Percentiles rank a stretch among this genome's conserved stretches.
Conservation (phyloP, 2,113 vertebrate genomes). For the Plotosus lineatus region DNA sequence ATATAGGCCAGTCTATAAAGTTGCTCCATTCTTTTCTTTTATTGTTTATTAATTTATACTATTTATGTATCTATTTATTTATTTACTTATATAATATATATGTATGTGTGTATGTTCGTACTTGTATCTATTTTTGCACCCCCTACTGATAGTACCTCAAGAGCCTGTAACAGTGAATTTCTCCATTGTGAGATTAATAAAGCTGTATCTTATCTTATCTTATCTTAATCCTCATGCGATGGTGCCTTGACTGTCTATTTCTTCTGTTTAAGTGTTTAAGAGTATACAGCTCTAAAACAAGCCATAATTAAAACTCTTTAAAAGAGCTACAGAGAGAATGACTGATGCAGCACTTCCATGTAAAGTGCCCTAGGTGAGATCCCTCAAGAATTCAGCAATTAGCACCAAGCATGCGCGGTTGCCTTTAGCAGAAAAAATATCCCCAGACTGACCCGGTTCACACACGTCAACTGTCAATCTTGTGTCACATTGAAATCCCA, state of each 20-base stretch:
- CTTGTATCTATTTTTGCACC: too few relatives aligned
- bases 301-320: slow-evolving; percentile 35
- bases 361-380: slow-evolving; percentile 14
- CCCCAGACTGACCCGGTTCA: slow-evolving; percentile 36
- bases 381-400: slow-evolving; percentile 41
- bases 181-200: too few relatives aligned
- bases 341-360: slow-evolving; percentile 31
- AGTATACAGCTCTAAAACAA: slow-evolving; percentile 4
- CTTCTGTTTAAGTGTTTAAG: slow-evolving; percentile 20
- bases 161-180: too few relatives aligned
- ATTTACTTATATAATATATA: too few relatives aligned
- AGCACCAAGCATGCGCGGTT: slow-evolving; percentile 19
- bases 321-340: slow-evolving; percentile 8
- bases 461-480: slow-evolving; percentile 47
- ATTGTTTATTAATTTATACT: too few relatives aligned
- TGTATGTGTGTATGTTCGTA: too few relatives aligned
- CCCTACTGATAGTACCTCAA: too few relatives aligned
- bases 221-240: neutral
- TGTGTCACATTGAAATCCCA: slow-evolving; percentile 31
- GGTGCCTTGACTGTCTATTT: slow-evolving; percentile 3
- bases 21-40: too few relatives aligned
- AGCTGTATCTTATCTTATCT: too few relatives aligned
- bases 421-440: slow-evolving; percentile 35
- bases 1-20: too few relatives aligned
- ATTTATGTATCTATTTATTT: too few relatives aligned